These are phyloP conservation scores for Gadus macrocephalus DNA, from an alignment of 2,113 vertebrate genomes.

Conservation along the genomic window DNA sequence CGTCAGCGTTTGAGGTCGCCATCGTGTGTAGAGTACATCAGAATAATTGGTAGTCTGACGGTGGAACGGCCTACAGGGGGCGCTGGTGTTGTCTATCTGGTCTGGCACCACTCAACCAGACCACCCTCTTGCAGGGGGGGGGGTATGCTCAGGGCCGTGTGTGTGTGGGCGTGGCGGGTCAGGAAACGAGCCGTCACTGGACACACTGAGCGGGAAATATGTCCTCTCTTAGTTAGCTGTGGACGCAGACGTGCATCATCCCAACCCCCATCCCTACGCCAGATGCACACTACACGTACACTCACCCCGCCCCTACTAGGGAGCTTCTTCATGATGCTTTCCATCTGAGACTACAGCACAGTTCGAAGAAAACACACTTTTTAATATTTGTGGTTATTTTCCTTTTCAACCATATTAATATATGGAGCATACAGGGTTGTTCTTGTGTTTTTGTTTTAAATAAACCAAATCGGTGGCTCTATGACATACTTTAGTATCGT, in stretches of 20 bases:
- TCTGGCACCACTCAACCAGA: too few relatives aligned
- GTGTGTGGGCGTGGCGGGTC: neutral
- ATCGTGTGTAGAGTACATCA: too few relatives aligned
- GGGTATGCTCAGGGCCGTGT: neutral
- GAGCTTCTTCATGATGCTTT: neutral
- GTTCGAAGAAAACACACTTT: too few relatives aligned
- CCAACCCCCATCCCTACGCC: neutral
- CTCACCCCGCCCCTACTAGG: neutral
- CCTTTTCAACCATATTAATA: too few relatives aligned
- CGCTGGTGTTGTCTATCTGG: too few relatives aligned
- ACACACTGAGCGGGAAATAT: neutral
- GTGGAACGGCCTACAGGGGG: too few relatives aligned
- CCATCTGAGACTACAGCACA: neutral
- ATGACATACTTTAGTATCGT: slow-evolving; percentile 13
- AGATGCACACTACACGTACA: neutral
- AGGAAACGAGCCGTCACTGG: neutral
- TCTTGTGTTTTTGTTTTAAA: neutral
- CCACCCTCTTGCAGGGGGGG: too few relatives aligned
- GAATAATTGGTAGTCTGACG: too few relatives aligned
- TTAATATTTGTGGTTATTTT: too few relatives aligned
- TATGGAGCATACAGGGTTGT: too few relatives aligned
- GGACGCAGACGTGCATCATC: neutral
- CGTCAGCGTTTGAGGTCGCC: too few relatives aligned
- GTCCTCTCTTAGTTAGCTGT: neutral
- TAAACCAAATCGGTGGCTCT: slow-evolving; percentile 21